These are phyloP conservation scores for Creontiades dilutus DNA, from an alignment of 2,888 invertebrate genomes.

Conservation along the genomic window DNA sequence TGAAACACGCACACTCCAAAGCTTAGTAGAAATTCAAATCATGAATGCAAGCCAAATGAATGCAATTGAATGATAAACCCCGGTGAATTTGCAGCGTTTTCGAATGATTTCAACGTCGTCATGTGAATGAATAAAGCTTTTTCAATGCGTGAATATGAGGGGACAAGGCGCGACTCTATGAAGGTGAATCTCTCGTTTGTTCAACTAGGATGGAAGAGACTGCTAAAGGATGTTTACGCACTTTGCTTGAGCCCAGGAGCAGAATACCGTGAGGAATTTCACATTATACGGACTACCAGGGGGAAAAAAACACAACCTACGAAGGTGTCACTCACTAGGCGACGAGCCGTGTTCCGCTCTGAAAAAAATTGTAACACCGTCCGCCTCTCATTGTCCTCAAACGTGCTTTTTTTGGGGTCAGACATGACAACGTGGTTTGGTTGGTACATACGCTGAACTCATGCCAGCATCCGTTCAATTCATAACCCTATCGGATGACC, in stretches of 20 bases:
- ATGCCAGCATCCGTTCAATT: neutral
- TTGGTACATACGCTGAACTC: neutral
- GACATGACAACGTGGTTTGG: conserved; percentile 14
- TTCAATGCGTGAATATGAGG: no score
- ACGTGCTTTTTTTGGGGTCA: conserved; percentile 28
- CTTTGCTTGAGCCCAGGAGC: neutral
- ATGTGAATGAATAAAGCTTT: no score
- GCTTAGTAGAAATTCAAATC: no score
- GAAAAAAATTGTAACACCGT: conserved; percentile 31
- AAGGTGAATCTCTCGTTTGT: neutral
- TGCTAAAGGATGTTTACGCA: conserved; percentile 17
- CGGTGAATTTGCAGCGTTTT: no score
- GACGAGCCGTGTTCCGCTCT: conserved; percentile 58
- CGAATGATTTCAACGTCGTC: no score
- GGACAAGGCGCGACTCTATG: neutral
- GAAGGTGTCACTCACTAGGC: conserved; percentile 49
- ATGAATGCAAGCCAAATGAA: no score
- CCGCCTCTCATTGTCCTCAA: conserved; percentile 49
- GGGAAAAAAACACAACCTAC: neutral
- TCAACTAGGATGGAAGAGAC: conserved; percentile 9
- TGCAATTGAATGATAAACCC: no score
- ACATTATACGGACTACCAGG: conserved; percentile 12
- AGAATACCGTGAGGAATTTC: conserved; percentile 59
- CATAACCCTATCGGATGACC: neutral
- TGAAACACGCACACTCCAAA: no score